Percentiles rank a stretch among this genome's conserved stretches.
Conservation (phyloP, 2,888 invertebrate species). For the Agrochola litura region DNA sequence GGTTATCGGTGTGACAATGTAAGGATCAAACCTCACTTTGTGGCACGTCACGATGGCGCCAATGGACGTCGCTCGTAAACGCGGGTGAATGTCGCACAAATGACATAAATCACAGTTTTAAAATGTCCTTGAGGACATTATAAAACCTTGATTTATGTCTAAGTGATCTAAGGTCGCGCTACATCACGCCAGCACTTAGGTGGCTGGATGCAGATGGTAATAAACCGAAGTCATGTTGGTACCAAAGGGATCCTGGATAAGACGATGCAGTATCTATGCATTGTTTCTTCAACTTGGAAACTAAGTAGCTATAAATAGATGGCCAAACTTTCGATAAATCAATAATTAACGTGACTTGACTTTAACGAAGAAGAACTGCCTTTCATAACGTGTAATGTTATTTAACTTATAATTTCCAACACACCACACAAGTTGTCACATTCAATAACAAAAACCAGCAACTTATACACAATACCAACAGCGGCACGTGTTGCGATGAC, state of each 20-base stretch:
- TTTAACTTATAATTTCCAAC: conserved; percentile 15
- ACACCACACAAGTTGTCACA: conserved; percentile 21
- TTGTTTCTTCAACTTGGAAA: background rate
- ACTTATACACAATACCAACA: conserved; percentile 41
- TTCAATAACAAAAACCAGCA: conserved; percentile 49
- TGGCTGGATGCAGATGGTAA: background rate
- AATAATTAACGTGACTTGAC: background rate
- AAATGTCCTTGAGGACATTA: conserved; percentile 18
- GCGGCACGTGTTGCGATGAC: conserved; percentile 58
- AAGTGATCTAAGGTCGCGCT: conserved; percentile 6
- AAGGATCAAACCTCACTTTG: conserved; percentile 12
- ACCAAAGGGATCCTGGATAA: background rate
- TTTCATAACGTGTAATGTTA: conserved; percentile 3
- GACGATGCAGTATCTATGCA: no score
- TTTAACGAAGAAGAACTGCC: background rate
- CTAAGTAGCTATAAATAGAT: background rate
- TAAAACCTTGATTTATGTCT: conserved; percentile 43
- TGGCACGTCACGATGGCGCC: conserved; percentile 13
- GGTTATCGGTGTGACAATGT: conserved; percentile 33
- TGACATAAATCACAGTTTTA: no score
- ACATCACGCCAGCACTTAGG: background rate
- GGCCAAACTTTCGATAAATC: background rate
- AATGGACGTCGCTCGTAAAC: conserved; percentile 29
- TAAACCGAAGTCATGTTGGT: background rate
- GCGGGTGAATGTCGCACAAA: conserved; percentile 3